These are phyloP conservation scores for Tridacna gigas DNA, from an alignment of 2,888 invertebrate genomes.

Conservation along the genomic window DNA sequence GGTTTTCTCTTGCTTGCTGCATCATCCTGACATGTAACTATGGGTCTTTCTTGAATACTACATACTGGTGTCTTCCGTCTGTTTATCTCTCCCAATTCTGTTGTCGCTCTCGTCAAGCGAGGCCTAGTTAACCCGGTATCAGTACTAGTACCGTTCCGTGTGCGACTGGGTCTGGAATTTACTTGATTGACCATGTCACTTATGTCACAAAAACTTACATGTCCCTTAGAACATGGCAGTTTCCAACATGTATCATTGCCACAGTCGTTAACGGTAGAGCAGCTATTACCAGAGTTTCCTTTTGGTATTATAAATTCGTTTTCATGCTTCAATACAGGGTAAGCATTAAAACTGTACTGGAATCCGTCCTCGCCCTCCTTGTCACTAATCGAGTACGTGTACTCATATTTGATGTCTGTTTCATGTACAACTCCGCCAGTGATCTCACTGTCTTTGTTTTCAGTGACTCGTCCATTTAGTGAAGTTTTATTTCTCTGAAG, in stretches of 20 bases:
- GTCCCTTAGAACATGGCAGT: conserved; percentile 3
- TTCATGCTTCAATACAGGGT: conserved; percentile 6
- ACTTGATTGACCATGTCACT: neutral
- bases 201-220: conserved; percentile 24
- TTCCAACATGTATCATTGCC: neutral
- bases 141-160: neutral
- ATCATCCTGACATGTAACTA: neutral
- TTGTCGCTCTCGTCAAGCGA: neutral
- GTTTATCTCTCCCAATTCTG: neutral
- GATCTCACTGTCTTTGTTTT: neutral
- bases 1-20: neutral
- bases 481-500: conserved; percentile 29
- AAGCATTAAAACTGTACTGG: conserved; percentile 44
- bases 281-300: neutral
- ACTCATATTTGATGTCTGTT: conserved; percentile 48
- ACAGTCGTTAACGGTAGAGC: neutral
- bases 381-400: conserved; percentile 44
- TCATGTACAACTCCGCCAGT: neutral
- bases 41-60: conserved; percentile 17
- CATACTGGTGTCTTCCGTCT: neutral
- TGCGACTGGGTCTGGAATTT: neutral
- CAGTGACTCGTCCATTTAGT: conserved; percentile 40
- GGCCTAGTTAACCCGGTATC: neutral
- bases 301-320: neutral
- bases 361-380: conserved; percentile 38